phyloP scores from a whole-genome alignment of 1,140 invertebrate species.

The Drosophila dunni region DNA sequence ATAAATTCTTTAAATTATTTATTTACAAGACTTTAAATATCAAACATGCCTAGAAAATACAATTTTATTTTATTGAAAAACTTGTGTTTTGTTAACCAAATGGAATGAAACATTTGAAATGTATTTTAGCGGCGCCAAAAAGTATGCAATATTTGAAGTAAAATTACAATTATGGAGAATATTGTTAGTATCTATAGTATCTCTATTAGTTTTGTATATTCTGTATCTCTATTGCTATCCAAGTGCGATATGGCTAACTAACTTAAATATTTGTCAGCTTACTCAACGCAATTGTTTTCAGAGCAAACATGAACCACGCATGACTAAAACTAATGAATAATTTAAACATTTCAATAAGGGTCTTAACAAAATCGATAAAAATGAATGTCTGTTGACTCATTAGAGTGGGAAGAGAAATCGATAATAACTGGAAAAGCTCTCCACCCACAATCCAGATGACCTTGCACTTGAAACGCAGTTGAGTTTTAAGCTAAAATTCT shows the following conservation, averaged over 20 bases:
- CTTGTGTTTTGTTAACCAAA: not conserved
- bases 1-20: not conserved
- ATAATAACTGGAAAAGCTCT: conserved; percentile 48
- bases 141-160: not conserved
- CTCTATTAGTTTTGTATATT: not conserved
- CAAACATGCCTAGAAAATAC: too few species aligned
- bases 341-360: conserved; percentile 52
- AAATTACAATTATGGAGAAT: not conserved
- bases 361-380: conserved; percentile 71
- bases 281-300: not conserved
- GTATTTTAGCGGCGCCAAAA: not conserved
- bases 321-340: conserved; percentile 54
- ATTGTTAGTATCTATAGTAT: not conserved
- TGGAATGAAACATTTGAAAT: not conserved
- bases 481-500: not conserved
- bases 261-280: conserved; percentile 14
- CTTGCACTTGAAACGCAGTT: conserved; percentile 45
- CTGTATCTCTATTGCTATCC: conserved; percentile 6
- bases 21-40: not conserved
- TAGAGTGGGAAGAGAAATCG: conserved; percentile 58
- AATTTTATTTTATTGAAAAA: not conserved
- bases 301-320: not conserved
- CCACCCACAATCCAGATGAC: conserved; percentile 22
- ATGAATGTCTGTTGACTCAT: conserved; percentile 56
- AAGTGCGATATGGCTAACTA: not conserved